Conservation (phyloP, 2,888 invertebrate species). For the Agrilus mali region DNA sequence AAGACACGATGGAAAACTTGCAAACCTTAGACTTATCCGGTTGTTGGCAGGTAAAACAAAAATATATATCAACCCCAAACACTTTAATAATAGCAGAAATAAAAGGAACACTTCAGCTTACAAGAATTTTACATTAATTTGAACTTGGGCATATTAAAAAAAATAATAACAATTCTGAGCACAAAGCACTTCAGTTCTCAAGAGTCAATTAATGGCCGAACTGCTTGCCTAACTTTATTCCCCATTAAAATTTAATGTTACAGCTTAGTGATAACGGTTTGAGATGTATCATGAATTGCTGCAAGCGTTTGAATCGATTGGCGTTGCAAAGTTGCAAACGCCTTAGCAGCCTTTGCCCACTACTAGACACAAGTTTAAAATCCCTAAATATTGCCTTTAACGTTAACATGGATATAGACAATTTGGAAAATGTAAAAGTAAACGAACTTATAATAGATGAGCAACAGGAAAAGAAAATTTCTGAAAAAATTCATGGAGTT, state of each 20-base stretch:
- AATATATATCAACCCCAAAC: neutral
- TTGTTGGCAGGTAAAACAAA: slow-evolving; percentile 15
- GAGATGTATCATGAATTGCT: slow-evolving; percentile 15
- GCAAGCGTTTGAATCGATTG: slow-evolving; percentile 14
- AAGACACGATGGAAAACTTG: slow-evolving; percentile 13
- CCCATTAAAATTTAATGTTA: slow-evolving; percentile 2
- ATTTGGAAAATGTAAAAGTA: too few relatives aligned
- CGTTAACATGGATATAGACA: slow-evolving; percentile 8
- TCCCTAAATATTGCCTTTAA: slow-evolving; percentile 19
- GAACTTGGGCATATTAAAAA: neutral
- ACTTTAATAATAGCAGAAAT: neutral
- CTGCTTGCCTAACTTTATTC: neutral
- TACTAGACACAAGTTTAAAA: slow-evolving; percentile 14
- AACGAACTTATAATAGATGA: too few relatives aligned
- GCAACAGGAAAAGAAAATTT: too few relatives aligned
- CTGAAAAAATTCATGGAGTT: too few relatives aligned
- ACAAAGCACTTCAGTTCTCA: too few relatives aligned
- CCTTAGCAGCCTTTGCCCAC: slow-evolving; percentile 11
- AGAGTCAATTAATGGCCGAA: too few relatives aligned
- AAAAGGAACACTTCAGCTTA: too few relatives aligned
- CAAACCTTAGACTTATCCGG: slow-evolving; percentile 17
- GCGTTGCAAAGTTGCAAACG: slow-evolving; percentile 19
- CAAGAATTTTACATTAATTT: too few relatives aligned
- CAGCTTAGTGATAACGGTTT: slow-evolving; percentile 15
- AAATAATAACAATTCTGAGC: too few relatives aligned